A percentile compares a stretch with the other conserved stretches of the same genome.
Evolutionary conservation across 1,140 invertebrate genomes (phyloP).

Genomic region (Heliconius melpomene): DNA sequence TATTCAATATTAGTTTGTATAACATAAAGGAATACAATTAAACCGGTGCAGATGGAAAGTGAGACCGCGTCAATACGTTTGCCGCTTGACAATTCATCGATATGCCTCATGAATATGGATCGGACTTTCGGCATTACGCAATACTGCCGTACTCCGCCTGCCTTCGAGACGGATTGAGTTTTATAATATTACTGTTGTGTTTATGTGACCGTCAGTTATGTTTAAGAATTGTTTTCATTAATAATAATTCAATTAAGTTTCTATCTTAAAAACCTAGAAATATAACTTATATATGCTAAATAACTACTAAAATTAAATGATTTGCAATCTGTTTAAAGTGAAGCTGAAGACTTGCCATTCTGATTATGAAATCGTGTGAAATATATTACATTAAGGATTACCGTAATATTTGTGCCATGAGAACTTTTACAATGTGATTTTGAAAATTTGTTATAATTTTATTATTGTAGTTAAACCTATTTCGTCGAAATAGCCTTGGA

Average conservation of each 20-base stretch:
- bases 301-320: too few species aligned
- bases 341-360: not conserved
- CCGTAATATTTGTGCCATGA: constrained; percentile 36
- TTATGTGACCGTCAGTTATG: not conserved
- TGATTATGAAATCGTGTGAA: constrained; percentile 25
- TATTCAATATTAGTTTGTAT: not conserved
- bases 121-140: constrained; percentile 63
- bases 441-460: constrained; percentile 29
- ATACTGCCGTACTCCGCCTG: constrained; percentile 41
- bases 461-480: constrained; percentile 30
- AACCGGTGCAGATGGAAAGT: constrained; percentile 39
- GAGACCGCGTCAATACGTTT: constrained; percentile 46
- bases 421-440: constrained; percentile 34
- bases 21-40: not conserved
- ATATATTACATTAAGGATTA: constrained; percentile 13
- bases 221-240: not conserved
- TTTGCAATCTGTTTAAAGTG: too few species aligned
- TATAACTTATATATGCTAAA: too few species aligned
- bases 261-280: too few species aligned
- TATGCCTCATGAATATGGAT: constrained; percentile 69
- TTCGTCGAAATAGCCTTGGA: constrained; percentile 36
- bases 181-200: constrained; percentile 17
- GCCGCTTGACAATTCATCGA: constrained; percentile 62
- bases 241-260: not conserved
- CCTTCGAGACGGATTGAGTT: constrained; percentile 44